Evolutionary conservation across 2,113 vertebrate genomes (phyloP).

Genomic region (Oreotragus oreotragus): DNA sequence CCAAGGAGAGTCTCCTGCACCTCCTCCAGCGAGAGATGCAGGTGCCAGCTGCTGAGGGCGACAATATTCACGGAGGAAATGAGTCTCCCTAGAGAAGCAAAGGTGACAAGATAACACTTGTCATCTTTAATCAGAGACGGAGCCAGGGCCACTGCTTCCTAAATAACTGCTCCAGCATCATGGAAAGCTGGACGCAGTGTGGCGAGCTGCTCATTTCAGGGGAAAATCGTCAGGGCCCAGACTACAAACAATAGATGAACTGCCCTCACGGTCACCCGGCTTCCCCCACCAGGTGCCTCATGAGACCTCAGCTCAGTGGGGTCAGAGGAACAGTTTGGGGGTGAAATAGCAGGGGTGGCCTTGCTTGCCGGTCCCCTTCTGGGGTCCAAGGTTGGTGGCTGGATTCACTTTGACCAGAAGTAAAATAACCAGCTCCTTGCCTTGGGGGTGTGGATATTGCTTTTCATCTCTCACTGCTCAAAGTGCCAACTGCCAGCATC

Average conservation of each 20-base stretch:
- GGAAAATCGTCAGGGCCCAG: not conserved
- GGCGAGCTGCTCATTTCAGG: not conserved
- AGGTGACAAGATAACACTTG: not conserved
- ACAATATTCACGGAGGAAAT: not conserved
- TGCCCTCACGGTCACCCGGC: fast-evolving
- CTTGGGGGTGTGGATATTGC: fast-evolving
- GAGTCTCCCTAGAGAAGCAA: not conserved
- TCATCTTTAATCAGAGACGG: not conserved
- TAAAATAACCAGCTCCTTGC: not conserved
- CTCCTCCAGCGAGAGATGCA: not conserved
- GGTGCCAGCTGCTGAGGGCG: not conserved
- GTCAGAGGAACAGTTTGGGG: not conserved
- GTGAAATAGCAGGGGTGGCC: not conserved
- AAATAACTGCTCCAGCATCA: fast-evolving
- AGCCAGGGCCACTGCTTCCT: not conserved
- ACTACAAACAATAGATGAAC: not conserved
- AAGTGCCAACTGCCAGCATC: not conserved
- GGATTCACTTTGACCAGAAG: not conserved
- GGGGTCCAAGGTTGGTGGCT: not conserved
- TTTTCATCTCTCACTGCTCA: too few relatives aligned
- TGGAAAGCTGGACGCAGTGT: fast-evolving
- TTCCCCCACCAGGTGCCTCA: not conserved
- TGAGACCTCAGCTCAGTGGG: not conserved
- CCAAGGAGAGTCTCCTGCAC: not conserved
- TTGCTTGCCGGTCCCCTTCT: not conserved